phyloP scores from a whole-genome alignment of 1,140 invertebrate genomes.

The Drosophila leontia region DNA sequence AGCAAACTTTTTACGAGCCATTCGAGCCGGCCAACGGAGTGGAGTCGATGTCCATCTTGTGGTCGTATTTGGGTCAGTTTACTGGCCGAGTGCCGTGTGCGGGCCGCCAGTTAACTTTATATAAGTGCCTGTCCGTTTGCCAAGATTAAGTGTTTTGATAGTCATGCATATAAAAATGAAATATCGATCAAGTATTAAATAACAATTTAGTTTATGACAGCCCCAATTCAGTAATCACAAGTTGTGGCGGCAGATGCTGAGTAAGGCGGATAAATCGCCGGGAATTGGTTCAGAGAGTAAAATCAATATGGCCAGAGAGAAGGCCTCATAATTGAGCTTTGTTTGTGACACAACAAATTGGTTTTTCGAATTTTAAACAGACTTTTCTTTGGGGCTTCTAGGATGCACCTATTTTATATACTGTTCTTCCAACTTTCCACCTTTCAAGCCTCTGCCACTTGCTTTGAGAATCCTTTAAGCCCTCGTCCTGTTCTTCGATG shows the following conservation, averaged over 20 bases:
- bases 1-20: conserved; percentile 75
- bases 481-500: not conserved
- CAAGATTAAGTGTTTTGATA: conserved; percentile 82
- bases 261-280: conserved; percentile 17
- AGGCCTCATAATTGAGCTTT: not conserved
- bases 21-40: conserved; percentile 32
- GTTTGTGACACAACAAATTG: conserved; percentile 5
- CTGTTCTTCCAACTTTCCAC: not conserved
- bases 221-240: conserved; percentile 52
- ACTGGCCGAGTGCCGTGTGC: conserved; percentile 44
- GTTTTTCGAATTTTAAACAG: not conserved
- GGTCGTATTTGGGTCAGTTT: conserved; percentile 79
- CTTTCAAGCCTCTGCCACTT: conserved; percentile 11
- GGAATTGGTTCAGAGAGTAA: conserved; percentile 18
- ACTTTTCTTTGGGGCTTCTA: not conserved
- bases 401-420: not conserved
- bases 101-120: conserved; percentile 69
- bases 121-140: conserved; percentile 71
- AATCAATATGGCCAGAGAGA: conserved; percentile 8
- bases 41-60: conserved; percentile 73
- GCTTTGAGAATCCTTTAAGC: conserved; percentile 13
- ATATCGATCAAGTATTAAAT: conserved; percentile 84
- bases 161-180: conserved; percentile 84
- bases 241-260: conserved; percentile 35
- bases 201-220: conserved; percentile 82